phyloP scores from a whole-genome alignment of 2,113 vertebrate species.

The Gallinago jamesoni region DNA sequence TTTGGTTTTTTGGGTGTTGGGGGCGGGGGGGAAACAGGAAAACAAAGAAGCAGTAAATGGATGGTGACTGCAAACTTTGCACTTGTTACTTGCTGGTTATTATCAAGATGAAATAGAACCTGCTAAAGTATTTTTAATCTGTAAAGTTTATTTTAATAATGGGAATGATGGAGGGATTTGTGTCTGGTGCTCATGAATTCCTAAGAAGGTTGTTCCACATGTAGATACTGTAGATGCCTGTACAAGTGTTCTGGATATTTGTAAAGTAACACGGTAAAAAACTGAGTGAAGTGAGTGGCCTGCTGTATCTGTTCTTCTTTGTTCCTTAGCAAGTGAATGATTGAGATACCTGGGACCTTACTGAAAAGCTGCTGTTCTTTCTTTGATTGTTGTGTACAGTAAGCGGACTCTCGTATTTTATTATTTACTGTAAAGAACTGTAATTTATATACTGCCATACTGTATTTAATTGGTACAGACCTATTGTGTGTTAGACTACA shows the following conservation, averaged over 20 bases:
- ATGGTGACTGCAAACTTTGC: conserved; percentile 26
- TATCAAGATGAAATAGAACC: conserved; percentile 40
- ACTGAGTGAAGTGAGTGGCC: conserved; percentile 63
- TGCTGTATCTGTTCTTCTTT: conserved; percentile 75
- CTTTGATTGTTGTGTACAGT: conserved; percentile 88
- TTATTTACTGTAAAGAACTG: conserved; percentile 94
- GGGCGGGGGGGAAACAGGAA: neutral
- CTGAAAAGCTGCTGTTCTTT: conserved; percentile 91
- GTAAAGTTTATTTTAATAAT: conserved; percentile 57
- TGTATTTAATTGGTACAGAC: conserved; percentile 93
- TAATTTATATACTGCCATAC: conserved; percentile 92
- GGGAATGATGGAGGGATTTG: conserved; percentile 61
- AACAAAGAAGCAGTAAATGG: conserved; percentile 46
- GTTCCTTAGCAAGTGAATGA: conserved; percentile 66
- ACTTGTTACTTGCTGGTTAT: conserved; percentile 55
- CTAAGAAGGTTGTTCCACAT: conserved; percentile 50
- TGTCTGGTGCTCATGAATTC: conserved; percentile 55
- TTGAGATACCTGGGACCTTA: conserved; percentile 82
- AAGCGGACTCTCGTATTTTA: conserved; percentile 86
- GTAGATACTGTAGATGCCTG: conserved; percentile 68
- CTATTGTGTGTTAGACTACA: conserved; percentile 91
- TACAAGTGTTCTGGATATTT: conserved; percentile 32
- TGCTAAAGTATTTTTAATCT: conserved; percentile 60
- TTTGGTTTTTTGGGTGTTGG: neutral
- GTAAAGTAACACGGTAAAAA: conserved; percentile 61